Percentiles rank a stretch among this genome's conserved stretches.
These are phyloP conservation scores for Diadumene lineata DNA, from an alignment of 92 coral and sea anemone genomes.

Conservation along the genomic window DNA sequence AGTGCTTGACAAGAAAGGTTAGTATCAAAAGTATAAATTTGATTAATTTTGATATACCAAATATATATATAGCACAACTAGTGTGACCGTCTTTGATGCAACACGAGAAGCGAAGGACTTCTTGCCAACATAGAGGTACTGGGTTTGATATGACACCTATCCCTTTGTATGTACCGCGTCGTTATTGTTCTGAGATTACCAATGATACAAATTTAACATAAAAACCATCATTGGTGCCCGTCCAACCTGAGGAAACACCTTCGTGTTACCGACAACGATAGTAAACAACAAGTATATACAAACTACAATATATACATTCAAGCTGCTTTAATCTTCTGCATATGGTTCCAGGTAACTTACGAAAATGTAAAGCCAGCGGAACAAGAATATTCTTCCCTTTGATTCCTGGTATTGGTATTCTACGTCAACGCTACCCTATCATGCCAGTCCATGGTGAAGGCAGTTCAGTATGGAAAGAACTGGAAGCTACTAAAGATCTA, in stretches of 20 bases:
- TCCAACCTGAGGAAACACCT: too few relatives aligned
- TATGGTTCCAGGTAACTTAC: slow-evolving; percentile 45
- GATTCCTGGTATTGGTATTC: slow-evolving; percentile 57
- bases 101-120: not conserved
- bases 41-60: not conserved
- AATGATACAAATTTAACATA: too few relatives aligned
- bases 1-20: slow-evolving; percentile 55
- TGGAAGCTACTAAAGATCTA: slow-evolving; percentile 73
- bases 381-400: slow-evolving; percentile 77
- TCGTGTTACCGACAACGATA: too few relatives aligned
- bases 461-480: slow-evolving; percentile 80
- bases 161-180: not conserved
- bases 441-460: slow-evolving; percentile 92
- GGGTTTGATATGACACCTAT: not conserved
- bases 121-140: not conserved
- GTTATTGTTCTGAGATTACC: not conserved
- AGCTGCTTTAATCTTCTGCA: too few relatives aligned
- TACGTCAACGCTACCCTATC: slow-evolving; percentile 87
- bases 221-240: too few relatives aligned
- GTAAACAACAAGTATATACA: too few relatives aligned
- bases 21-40: not conserved
- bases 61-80: not conserved
- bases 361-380: slow-evolving; percentile 71
- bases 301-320: too few relatives aligned
- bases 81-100: not conserved